phyloP scores from a whole-genome alignment of 1,140 invertebrate species.

The Drosophila persimilis region DNA sequence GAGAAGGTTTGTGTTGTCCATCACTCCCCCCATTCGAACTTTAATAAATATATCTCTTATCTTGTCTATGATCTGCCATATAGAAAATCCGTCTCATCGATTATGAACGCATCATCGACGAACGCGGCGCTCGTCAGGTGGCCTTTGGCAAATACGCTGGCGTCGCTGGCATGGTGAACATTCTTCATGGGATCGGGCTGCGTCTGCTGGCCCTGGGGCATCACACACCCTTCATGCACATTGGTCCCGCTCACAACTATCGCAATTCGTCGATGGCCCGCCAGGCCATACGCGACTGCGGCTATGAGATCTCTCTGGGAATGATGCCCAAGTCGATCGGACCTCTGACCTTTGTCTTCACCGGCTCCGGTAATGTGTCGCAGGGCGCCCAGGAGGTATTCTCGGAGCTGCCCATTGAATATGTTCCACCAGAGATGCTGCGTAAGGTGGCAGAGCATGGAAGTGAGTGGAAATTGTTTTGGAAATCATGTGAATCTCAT shows the following conservation, averaged over 20 bases:
- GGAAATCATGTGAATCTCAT: background rate
- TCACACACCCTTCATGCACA: conserved; percentile 99
- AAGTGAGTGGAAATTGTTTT: conserved; percentile 86
- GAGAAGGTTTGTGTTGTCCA: conserved; percentile 88
- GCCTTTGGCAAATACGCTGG: conserved; percentile 99
- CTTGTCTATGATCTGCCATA: conserved; percentile 12
- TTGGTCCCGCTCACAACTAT: conserved; percentile 99
- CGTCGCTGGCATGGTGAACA: conserved; percentile 99
- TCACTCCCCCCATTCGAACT: background rate
- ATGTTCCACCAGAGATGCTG: conserved; percentile 96
- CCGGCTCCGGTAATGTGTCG: conserved; percentile 94
- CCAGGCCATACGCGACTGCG: conserved; percentile 98
- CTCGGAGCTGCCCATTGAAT: conserved; percentile 98
- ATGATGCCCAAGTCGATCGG: conserved; percentile 99
- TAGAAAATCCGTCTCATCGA: conserved; percentile 98
- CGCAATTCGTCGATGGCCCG: conserved; percentile 98
- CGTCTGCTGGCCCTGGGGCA: conserved; percentile 97
- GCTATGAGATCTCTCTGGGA: conserved; percentile 98
- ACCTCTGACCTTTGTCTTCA: conserved; percentile 98
- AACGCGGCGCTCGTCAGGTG: conserved; percentile 94
- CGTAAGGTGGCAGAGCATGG: conserved; percentile 98
- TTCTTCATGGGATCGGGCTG: conserved; percentile 97
- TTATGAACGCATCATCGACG: conserved; percentile 98
- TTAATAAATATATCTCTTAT: too few species aligned
- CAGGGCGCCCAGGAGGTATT: conserved; percentile 98